Base-by-base conservation (phyloP, 2,113 vertebrate species). In the Pollachius pollachius region DNA sequence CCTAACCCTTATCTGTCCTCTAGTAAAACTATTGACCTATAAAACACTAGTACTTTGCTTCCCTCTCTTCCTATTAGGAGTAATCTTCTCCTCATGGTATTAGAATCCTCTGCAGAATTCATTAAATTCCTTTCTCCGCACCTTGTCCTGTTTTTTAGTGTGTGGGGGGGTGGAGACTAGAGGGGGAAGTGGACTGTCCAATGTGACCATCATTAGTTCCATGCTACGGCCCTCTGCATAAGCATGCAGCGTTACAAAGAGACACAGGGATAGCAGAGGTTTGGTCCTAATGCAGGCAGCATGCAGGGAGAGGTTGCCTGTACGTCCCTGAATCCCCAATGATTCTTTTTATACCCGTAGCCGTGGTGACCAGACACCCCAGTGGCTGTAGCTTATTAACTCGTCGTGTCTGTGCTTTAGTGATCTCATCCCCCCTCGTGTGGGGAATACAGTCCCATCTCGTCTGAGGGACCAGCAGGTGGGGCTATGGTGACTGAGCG, bases 241-340 rank as follows among this genome's bases (percentile, higher is more conserved):
- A 78, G 70, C 89, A 88, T 89, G 89, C 87, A 81, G 56, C 75
- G 7, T 25, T 59, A 68, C 61, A 69, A 68, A 64, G 25, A 64
- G 67, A 54, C 30, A 61, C 59, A 41, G 41, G 59, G 48, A 41
- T 75, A 66, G 66, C 65, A 78, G 76, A 37, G 65, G 17, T 15
- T 27, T 3, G 21, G 68, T 70, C 78, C 79, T 61, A 68, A 64
- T 66, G 71, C 70, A 77, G 82, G 79, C 73, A 81, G 85, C 86
- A 90, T 89, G 85, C 86, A 89, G 70, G 15, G 60, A 73, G 75
- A 69, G 65, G 69, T 64, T 69, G 9, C 48, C 17, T 70, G 4
- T 25, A 30, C 12, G 52, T 52, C 23, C 52, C 21, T 58, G 61
- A 77, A 72, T 75, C 67, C 52, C 37, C 18, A 37, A 11, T 19